A percentile compares a stretch with the other conserved stretches of the same genome.
phyloP scores from a whole-genome alignment of 2,113 vertebrate genomes.

The Ellobius talpinus region DNA sequence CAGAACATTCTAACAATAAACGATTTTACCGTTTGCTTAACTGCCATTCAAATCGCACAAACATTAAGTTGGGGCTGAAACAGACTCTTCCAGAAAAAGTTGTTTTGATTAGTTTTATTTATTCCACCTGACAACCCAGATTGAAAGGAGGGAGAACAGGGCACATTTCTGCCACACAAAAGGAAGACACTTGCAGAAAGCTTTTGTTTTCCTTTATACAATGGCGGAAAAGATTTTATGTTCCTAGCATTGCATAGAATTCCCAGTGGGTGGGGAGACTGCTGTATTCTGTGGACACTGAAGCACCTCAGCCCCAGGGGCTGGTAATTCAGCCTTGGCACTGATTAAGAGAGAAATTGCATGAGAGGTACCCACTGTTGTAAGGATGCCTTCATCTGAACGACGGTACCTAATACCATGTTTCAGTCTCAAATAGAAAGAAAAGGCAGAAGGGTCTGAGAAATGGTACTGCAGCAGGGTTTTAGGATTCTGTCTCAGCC shows the following conservation, averaged over 20 bases:
- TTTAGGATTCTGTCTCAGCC: neutral
- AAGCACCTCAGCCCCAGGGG: neutral
- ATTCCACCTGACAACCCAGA: neutral
- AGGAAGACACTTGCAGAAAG: neutral
- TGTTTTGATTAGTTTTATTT: neutral
- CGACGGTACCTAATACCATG: neutral
- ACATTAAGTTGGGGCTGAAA: neutral
- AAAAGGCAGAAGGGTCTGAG: neutral
- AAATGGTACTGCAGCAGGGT: neutral
- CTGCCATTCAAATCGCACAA: neutral
- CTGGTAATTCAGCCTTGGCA: neutral
- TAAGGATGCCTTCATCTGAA: neutral
- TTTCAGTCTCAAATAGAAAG: slow-evolving; percentile 3
- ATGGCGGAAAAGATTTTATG: neutral
- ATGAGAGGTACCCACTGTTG: neutral
- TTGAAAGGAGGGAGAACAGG: neutral
- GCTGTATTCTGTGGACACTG: neutral
- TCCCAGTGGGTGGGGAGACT: neutral
- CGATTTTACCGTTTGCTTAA: neutral
- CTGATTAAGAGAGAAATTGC: slow-evolving; percentile 23
- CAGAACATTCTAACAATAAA: neutral
- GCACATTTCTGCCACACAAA: neutral
- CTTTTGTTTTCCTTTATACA: slow-evolving; percentile 2
- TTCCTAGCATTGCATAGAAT: neutral
- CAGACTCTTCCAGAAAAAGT: neutral